Conservation (phyloP, 2,113 vertebrate genomes). For the Spea multiplicata region DNA sequence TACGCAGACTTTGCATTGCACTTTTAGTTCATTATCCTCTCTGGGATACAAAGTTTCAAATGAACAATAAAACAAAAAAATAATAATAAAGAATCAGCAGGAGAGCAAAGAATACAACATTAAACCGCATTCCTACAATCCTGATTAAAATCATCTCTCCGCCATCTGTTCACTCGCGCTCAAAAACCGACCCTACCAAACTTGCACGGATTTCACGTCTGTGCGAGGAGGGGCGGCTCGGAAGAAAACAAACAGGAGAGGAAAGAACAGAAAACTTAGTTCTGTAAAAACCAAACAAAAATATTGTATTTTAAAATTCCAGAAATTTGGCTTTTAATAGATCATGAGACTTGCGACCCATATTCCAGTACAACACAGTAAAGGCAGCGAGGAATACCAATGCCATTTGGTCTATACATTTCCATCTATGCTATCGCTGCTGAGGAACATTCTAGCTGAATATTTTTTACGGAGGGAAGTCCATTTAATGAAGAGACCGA, state of each 20-base stretch:
- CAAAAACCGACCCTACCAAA: constrained; percentile 13
- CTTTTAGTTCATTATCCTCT: too few species aligned
- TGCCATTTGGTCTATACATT: too few species aligned
- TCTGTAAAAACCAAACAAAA: not conserved
- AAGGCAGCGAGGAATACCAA: not conserved
- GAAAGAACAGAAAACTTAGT: not conserved
- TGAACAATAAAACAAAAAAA: constrained; percentile 1
- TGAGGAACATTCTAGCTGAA: too few species aligned
- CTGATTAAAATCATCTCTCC: constrained; percentile 20
- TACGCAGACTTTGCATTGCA: too few species aligned
- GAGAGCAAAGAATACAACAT: constrained; percentile 13
- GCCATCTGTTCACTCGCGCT: constrained; percentile 23
- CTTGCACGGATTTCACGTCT: constrained; percentile 24
- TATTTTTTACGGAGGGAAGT: too few species aligned
- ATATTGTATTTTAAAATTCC: too few species aligned
- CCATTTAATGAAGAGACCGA: too few species aligned
- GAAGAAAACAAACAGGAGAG: not conserved
- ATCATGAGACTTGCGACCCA: too few species aligned
- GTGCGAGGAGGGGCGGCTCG: not conserved
- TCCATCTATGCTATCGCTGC: too few species aligned
- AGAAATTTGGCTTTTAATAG: too few species aligned
- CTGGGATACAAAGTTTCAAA: too few species aligned
- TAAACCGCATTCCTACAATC: constrained; percentile 25
- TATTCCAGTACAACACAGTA: not conserved
- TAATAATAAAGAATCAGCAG: constrained; percentile 24